A percentile compares a stretch with the other conserved stretches of the same genome.
These are phyloP conservation scores for Eupithecia subfuscata DNA, from an alignment of 2,888 invertebrate genomes.

Conservation along the genomic window DNA sequence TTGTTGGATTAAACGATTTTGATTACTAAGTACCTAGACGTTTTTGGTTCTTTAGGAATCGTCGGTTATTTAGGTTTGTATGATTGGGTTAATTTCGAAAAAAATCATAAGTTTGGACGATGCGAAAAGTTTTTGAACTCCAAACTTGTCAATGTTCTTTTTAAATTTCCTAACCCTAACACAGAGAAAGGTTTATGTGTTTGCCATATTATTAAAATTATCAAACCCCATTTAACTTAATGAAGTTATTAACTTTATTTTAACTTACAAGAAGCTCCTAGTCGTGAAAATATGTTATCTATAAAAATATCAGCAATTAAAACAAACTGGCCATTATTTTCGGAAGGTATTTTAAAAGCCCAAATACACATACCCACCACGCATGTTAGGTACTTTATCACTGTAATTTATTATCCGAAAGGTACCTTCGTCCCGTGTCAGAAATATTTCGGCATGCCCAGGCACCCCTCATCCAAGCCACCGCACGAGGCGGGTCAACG, in stretches of 20 bases:
- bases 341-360: not conserved
- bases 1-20: not conserved
- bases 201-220: not conserved
- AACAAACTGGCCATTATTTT: not conserved
- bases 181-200: not conserved
- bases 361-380: constrained; percentile 8
- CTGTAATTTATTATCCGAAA: constrained; percentile 42
- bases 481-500: constrained; percentile 75
- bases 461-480: constrained; percentile 48
- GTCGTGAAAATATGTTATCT: not conserved
- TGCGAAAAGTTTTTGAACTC: not conserved
- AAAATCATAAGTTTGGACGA: not conserved
- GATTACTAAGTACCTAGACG: not conserved
- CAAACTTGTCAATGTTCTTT: not conserved
- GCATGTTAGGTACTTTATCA: constrained; percentile 30
- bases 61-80: not conserved
- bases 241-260: not conserved
- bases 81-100: not conserved
- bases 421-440: constrained; percentile 41
- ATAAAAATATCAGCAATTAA: constrained; percentile 7
- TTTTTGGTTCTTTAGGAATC: not conserved
- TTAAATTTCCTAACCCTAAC: not conserved
- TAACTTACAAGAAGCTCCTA: not conserved
- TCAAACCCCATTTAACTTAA: not conserved
- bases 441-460: constrained; percentile 51